phyloP scores from a whole-genome alignment of 2,888 invertebrate species.

The Litoditis marina region DNA sequence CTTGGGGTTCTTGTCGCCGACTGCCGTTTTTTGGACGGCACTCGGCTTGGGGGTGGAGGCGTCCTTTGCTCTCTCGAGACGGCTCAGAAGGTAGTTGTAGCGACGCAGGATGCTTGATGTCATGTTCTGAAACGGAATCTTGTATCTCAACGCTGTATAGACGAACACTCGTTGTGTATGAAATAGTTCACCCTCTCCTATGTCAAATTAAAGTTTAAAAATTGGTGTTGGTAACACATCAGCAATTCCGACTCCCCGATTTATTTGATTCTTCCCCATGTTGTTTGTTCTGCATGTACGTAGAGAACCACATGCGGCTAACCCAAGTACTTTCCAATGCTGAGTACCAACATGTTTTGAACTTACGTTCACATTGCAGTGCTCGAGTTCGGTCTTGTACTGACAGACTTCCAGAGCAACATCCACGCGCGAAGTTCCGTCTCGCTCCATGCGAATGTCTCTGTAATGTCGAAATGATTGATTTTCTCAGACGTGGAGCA shows the following conservation, averaged over 20 bases:
- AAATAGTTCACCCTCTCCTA: background rate
- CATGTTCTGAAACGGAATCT: slow-evolving; percentile 33
- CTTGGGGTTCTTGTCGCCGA: slow-evolving; percentile 19
- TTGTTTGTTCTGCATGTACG: too few species aligned
- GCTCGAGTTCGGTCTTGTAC: slow-evolving; percentile 39
- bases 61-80: slow-evolving; percentile 29
- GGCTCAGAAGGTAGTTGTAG: slow-evolving; percentile 33
- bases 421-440: slow-evolving; percentile 44
- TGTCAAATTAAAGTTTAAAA: too few species aligned
- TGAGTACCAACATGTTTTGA: too few species aligned
- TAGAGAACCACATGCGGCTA: too few species aligned
- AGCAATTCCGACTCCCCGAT: too few species aligned
- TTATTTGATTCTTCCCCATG: too few species aligned
- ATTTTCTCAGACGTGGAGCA: too few species aligned
- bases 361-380: slow-evolving; percentile 38
- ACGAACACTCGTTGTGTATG: too few species aligned
- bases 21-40: slow-evolving; percentile 1
- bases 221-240: too few species aligned
- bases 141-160: too few species aligned
- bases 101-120: slow-evolving; percentile 34
- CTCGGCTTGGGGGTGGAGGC: background rate
- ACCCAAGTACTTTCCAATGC: too few species aligned
- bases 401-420: slow-evolving; percentile 46
- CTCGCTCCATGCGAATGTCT: slow-evolving; percentile 41
- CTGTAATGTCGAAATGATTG: too few species aligned